Evolutionary conservation across 2,888 invertebrate species (phyloP).

Genomic region (Lasioglossum pauxillum): DNA sequence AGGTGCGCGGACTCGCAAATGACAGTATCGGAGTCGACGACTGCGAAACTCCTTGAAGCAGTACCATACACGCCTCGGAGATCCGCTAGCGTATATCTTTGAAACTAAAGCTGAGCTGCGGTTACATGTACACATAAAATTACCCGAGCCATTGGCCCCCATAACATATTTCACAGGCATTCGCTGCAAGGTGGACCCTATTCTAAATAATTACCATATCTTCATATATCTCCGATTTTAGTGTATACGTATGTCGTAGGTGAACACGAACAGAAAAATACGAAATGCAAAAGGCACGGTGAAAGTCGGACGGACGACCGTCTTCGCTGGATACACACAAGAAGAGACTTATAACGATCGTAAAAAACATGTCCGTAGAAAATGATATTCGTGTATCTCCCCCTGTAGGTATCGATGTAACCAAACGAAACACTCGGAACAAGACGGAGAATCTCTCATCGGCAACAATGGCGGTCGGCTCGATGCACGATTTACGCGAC

Average conservation of each 20-base stretch:
- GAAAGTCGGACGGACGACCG: background rate
- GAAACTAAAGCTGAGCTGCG: slow-evolving; percentile 8
- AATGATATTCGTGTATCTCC: slow-evolving; percentile 28
- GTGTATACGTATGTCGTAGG: background rate
- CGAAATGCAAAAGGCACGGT: background rate
- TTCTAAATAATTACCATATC: slow-evolving; percentile 4
- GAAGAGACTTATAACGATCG: background rate
- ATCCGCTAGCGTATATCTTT: background rate
- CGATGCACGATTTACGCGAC: slow-evolving; percentile 44
- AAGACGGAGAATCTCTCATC: slow-evolving; percentile 36
- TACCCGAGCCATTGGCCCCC: background rate
- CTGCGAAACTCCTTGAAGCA: background rate
- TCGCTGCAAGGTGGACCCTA: background rate
- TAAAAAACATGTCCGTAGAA: slow-evolving; percentile 1
- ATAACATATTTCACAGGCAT: slow-evolving; percentile 1
- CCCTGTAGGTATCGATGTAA: background rate
- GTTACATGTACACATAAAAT: slow-evolving; percentile 1
- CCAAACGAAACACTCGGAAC: slow-evolving; percentile 22
- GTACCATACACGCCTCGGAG: background rate
- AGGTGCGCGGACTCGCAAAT: background rate
- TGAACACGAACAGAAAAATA: background rate
- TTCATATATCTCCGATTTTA: slow-evolving; percentile 1
- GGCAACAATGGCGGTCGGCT: slow-evolving; percentile 36
- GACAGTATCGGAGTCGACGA: background rate
- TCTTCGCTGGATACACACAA: background rate